These are phyloP conservation scores for zebrafish (Danio rerio) DNA, from an alignment of 2,113 vertebrate species.

Conservation along the genomic window GRCz12tu NC_133196.1:16000501-16001000, in stretches of 20 bases:
- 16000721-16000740: constrained; percentile 27
- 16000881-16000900: too few species aligned
- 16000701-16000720: not conserved
- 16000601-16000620: not conserved
- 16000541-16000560: not conserved
- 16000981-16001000: too few species aligned
- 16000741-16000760: constrained; percentile 31
- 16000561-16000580: constrained; percentile 15
- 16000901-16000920: too few species aligned
- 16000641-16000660: not conserved
- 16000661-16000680: not conserved
- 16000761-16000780: constrained; percentile 10
- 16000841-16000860: too few species aligned
- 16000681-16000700: not conserved
- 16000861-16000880: too few species aligned
- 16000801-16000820: not conserved
- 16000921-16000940: too few species aligned
- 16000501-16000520: too few species aligned
- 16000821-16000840: too few species aligned
- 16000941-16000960: too few species aligned
- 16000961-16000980: too few species aligned
- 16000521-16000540: not conserved
- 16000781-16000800: not conserved
- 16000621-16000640: not conserved
- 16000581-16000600: too few species aligned